Evolutionary conservation across 30 jellyfish, hydroid and myxozoan species (phyloP), one percentile per base, ranked within the genome.

Genomic region (Clytia hemisphaerica): DNA sequence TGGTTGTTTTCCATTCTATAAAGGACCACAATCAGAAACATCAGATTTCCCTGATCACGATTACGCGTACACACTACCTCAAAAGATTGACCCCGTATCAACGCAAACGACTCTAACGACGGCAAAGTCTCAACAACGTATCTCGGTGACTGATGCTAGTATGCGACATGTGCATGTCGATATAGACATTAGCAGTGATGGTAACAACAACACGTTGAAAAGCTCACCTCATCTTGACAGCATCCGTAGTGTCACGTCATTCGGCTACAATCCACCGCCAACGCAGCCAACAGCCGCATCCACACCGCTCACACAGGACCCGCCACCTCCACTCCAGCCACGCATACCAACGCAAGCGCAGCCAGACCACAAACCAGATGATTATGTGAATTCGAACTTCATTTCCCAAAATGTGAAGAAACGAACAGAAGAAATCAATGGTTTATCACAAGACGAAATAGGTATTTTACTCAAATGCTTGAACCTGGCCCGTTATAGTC

Each of bases 361-460:
- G n/a, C n/a, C n/a, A n/a, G 70, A 57, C 7, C 40, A 57, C 5
- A 6, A 22, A 2, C 70, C 70, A 22, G 29, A 31, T 1, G 70
- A 57, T 6, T 16, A 57, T 2, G 19, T 57, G 37, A 45, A 57
- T 6, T 42, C 54, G 14, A 21, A 25, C 0, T 57, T 57, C 30
- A 45, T 22, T 57, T 57, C 30, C 50, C 37, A 45, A 57, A 57
- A 45, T 22, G n/a, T n/a, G n/a, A n/a, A n/a, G n/a, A n/a, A 26
- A 3, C 37, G 42, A 5, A 22, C 70, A 6, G 38, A 36, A 44
- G 70, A 36, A 4, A 37, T 65, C 27, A 30, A 1, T 15, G 37
- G 19, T 9, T 19, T 65, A 37, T 19, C 78, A 27, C 78, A 65
- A 37, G 19, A 65, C 25, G 78, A 65, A 2, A 63, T 65, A 24